Percentiles rank a stretch among this genome's conserved stretches.
These are phyloP conservation scores for Mythimna loreyi DNA, from an alignment of 2,888 invertebrate species.

Conservation along the genomic window DNA sequence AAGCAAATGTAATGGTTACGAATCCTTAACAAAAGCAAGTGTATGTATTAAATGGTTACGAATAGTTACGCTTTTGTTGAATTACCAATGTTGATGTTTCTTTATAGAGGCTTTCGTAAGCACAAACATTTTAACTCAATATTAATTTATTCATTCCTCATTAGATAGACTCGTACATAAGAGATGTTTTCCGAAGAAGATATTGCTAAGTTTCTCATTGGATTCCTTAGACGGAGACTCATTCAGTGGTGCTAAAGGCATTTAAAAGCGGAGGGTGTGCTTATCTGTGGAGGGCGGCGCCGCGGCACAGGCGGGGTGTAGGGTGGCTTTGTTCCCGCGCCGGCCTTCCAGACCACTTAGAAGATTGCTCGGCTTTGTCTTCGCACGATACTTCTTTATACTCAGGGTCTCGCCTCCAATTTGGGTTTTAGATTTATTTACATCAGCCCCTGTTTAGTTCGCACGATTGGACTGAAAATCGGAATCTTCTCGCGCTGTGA, in stretches of 20 bases:
- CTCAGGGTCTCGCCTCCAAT: slow-evolving; percentile 76
- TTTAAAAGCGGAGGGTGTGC: slow-evolving; percentile 81
- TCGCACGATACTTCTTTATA: slow-evolving; percentile 82
- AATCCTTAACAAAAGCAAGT: not conserved
- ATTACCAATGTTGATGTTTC: slow-evolving; percentile 4
- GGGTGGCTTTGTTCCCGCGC: slow-evolving; percentile 80
- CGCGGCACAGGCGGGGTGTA: slow-evolving; percentile 66
- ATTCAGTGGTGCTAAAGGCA: slow-evolving; percentile 80
- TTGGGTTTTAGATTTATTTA: slow-evolving; percentile 78
- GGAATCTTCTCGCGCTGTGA: slow-evolving; percentile 48
- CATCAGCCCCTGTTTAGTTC: slow-evolving; percentile 66
- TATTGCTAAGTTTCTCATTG: slow-evolving; percentile 77
- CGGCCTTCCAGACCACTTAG: slow-evolving; percentile 86
- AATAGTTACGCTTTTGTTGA: slow-evolving; percentile 4
- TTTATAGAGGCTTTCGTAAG: slow-evolving; percentile 27
- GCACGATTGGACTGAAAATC: slow-evolving; percentile 63
- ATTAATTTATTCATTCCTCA: slow-evolving; percentile 74
- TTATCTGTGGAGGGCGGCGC: slow-evolving; percentile 77
- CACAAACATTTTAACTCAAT: slow-evolving; percentile 65
- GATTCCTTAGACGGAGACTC: slow-evolving; percentile 74
- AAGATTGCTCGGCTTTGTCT: slow-evolving; percentile 88
- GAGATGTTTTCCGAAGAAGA: slow-evolving; percentile 72
- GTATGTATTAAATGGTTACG: not conserved
- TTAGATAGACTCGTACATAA: slow-evolving; percentile 72
- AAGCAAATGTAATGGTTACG: not conserved